Percentiles rank a stretch among this genome's conserved stretches.
Evolutionary conservation across 92 coral and sea anemone genomes (phyloP).

Genomic region (Isaurus tuberculatus): DNA sequence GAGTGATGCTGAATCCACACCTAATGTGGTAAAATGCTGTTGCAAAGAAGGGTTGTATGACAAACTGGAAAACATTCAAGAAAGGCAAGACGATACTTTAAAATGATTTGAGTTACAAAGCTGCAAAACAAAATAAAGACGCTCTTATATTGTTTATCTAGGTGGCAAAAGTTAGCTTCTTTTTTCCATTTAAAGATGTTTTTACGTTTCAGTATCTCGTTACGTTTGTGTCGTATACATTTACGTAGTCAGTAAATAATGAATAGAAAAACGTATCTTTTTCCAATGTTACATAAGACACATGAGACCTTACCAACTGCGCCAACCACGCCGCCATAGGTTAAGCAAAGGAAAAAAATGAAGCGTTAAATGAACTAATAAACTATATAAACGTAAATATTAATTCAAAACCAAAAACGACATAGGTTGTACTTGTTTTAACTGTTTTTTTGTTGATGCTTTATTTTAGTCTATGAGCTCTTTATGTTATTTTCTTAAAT

Average conservation of each 20-base stretch:
- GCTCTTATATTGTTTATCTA: background rate
- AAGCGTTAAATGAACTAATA: too few relatives aligned
- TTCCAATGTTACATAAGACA: too few relatives aligned
- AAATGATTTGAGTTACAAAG: background rate
- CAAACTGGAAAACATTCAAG: slow-evolving; percentile 93
- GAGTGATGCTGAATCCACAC: slow-evolving; percentile 88
- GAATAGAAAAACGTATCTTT: too few relatives aligned
- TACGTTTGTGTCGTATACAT: background rate
- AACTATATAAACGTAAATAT: too few relatives aligned
- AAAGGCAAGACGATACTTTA: slow-evolving; percentile 64
- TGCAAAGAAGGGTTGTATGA: slow-evolving; percentile 92
- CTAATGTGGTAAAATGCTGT: slow-evolving; percentile 94
- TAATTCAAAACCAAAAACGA: too few relatives aligned
- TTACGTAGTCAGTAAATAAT: background rate
- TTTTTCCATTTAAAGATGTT: background rate
- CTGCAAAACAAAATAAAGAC: too few relatives aligned
- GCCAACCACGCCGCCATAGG: too few relatives aligned
- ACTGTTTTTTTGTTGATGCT: too few relatives aligned
- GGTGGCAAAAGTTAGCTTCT: background rate
- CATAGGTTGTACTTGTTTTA: too few relatives aligned
- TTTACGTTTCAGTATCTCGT: background rate
- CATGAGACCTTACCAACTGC: too few relatives aligned
- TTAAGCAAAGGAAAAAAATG: too few relatives aligned
- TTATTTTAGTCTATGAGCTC: too few relatives aligned
- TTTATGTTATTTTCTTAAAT: background rate